Base-by-base conservation (phyloP, 2,888 invertebrate species). In the Drosophila prostipennis region DNA sequence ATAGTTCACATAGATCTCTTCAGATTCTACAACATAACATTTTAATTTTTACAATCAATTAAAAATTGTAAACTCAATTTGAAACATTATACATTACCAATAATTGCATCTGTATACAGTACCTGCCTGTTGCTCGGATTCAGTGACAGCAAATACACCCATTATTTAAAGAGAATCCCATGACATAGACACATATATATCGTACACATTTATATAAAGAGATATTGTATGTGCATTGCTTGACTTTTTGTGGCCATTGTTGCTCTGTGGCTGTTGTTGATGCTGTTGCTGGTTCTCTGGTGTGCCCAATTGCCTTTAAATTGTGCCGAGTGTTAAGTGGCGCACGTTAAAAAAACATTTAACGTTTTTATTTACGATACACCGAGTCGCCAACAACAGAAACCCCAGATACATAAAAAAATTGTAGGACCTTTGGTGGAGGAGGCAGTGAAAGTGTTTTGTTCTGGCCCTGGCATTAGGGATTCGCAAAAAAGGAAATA, bases 321-420 rank as follows among this genome's bases (percentile, higher is more conserved):
- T 84, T 84, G 86, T 80, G 61, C 75, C 78, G 77, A 86, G 88
- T 84, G 84, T 88, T 84, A 88, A 84, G 88, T 84, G 84, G 73
- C 83, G 74, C 75, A 86, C 84, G 88, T 84, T 84, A 84, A 88
- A 84, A 82, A 88, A 80, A 79, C 86, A 84, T 84, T 84, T 83
- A 88, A 83, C 86, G 88, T 86, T 88, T 84, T 84, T 88, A 86
- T 84, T 86, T 86, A 80, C 80, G 83, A 75, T 75, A 57, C 68
- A 79, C 75, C 75, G 72, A 83, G 78, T 61, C 51, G 56, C 61
- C 77, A 69, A 53, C 59, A 55, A 29, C 45, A 72, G 46, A 54
- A 60, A 49, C 6, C 6, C 16, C 37, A 43, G 13, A 16, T 13
- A 16, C 11, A 16, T 29, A 52, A 56, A 46, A 46, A 46, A 48